Evolutionary conservation across 2,113 vertebrate genomes (phyloP).

Genomic region (Dipodomys stephensi): DNA sequence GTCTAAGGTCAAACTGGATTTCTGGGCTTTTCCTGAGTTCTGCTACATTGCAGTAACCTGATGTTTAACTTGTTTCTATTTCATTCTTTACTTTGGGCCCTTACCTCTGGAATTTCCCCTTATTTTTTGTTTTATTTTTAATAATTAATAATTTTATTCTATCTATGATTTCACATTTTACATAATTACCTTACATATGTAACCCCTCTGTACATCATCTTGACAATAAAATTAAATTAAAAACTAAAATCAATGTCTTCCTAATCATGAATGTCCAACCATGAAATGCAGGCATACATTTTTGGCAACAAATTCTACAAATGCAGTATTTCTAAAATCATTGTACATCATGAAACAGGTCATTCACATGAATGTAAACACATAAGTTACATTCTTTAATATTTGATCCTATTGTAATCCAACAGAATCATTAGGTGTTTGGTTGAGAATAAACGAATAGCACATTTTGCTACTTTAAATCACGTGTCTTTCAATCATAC

Average conservation of each 20-base stretch:
- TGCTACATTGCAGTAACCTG: too few species aligned
- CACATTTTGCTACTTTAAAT: neutral
- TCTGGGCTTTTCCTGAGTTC: too few species aligned
- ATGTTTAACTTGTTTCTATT: too few species aligned
- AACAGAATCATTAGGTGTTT: neutral
- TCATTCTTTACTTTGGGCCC: too few species aligned
- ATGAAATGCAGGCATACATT: neutral
- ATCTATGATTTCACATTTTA: too few species aligned
- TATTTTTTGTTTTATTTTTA: too few species aligned
- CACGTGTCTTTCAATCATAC: neutral
- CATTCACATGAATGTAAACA: neutral
- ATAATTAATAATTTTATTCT: too few species aligned
- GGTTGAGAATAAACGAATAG: neutral
- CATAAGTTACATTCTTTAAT: neutral
- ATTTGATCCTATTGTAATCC: neutral
- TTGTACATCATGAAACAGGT: neutral
- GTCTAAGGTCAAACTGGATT: too few species aligned
- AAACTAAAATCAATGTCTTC: neutral
- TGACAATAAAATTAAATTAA: too few species aligned
- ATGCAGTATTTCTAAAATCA: neutral
- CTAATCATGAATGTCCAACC: neutral
- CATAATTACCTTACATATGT: too few species aligned
- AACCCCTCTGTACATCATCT: too few species aligned
- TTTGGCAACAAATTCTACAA: neutral
- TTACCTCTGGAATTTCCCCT: too few species aligned